These are phyloP conservation scores for Pangasianodon gigas DNA, from an alignment of 2,113 vertebrate species.

Conservation along the genomic window DNA sequence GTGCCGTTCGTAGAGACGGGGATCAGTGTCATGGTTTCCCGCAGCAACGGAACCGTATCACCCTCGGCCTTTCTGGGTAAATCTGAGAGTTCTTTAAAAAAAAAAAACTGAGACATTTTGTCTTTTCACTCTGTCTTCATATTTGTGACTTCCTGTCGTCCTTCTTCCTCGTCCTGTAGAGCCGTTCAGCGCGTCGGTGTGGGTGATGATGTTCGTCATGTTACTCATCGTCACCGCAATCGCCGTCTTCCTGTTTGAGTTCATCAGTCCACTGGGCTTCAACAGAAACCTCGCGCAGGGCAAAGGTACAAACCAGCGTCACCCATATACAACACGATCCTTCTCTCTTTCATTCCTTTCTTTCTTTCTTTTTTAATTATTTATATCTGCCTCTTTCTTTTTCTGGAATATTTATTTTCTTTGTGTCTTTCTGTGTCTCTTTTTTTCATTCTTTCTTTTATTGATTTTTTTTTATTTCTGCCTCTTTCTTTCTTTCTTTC, in stretches of 20 bases:
- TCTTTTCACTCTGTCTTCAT: conserved; percentile 65
- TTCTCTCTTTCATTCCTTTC: neutral
- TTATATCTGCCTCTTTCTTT: neutral
- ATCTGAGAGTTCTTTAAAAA: conserved; percentile 68
- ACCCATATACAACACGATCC: neutral
- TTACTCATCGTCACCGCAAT: conserved; percentile 94
- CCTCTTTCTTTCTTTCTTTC: neutral
- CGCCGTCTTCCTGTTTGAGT: conserved; percentile 97
- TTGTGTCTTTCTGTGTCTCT: neutral
- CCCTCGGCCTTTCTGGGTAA: conserved; percentile 96
- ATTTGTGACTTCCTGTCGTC: conserved; percentile 49
- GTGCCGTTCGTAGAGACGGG: conserved; percentile 97
- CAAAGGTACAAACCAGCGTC: conserved; percentile 79
- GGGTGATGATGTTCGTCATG: conserved; percentile 99
- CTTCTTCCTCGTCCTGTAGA: conserved; percentile 70
- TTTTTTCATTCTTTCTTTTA: neutral
- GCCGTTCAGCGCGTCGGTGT: conserved; percentile 96
- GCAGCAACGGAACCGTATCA: conserved; percentile 96
- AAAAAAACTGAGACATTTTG: conserved; percentile 8
- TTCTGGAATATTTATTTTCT: neutral
- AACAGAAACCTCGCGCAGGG: conserved; percentile 96
- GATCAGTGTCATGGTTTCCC: conserved; percentile 98
- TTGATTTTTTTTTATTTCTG: neutral
- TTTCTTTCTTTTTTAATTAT: neutral
- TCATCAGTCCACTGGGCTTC: conserved; percentile 95